Conservation (phyloP, 2,888 invertebrate species). For the Loripinus fragilis region DNA sequence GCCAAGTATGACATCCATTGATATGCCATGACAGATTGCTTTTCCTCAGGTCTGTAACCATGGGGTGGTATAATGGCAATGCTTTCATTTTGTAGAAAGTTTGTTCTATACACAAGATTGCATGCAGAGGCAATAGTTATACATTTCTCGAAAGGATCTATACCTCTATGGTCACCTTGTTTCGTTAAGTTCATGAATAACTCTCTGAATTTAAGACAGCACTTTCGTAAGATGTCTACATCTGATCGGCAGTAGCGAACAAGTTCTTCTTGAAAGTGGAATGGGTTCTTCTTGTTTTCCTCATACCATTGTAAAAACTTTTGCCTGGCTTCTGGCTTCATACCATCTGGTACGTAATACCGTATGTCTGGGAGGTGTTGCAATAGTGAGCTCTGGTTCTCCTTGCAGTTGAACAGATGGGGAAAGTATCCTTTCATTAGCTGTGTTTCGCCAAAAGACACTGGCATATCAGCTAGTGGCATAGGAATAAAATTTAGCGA, state of each 20-base stretch:
- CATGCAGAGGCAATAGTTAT: slow-evolving; percentile 45
- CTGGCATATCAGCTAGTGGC: slow-evolving; percentile 29
- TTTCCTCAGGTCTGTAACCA: slow-evolving; percentile 38
- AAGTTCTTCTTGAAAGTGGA: slow-evolving; percentile 41
- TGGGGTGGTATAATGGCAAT: slow-evolving; percentile 47
- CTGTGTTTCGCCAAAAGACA: slow-evolving; percentile 25
- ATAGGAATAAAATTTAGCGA: slow-evolving; percentile 36
- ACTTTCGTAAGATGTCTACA: slow-evolving; percentile 34
- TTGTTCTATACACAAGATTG: slow-evolving; percentile 33
- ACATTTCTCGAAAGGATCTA: slow-evolving; percentile 40
- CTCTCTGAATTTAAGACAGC: slow-evolving; percentile 31
- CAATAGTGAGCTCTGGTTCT: slow-evolving; percentile 16
- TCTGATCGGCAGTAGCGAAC: slow-evolving; percentile 35
- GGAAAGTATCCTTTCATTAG: slow-evolving; percentile 39
- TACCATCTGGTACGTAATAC: slow-evolving; percentile 36
- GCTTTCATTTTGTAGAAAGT: slow-evolving; percentile 18
- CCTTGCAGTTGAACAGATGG: slow-evolving; percentile 31
- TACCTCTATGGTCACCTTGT: slow-evolving; percentile 8
- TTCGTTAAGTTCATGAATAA: slow-evolving; percentile 30
- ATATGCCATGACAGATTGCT: slow-evolving; percentile 45
- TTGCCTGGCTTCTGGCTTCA: slow-evolving; percentile 30
- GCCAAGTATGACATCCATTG: slow-evolving; percentile 40
- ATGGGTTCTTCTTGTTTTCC: slow-evolving; percentile 19
- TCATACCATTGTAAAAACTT: slow-evolving; percentile 29
- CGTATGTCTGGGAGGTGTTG: slow-evolving; percentile 29